Percentiles rank a stretch among this genome's conserved stretches.
These are phyloP conservation scores for Raillietiella orientalis DNA, from an alignment of 2,888 invertebrate species.

Conservation along the genomic window DNA sequence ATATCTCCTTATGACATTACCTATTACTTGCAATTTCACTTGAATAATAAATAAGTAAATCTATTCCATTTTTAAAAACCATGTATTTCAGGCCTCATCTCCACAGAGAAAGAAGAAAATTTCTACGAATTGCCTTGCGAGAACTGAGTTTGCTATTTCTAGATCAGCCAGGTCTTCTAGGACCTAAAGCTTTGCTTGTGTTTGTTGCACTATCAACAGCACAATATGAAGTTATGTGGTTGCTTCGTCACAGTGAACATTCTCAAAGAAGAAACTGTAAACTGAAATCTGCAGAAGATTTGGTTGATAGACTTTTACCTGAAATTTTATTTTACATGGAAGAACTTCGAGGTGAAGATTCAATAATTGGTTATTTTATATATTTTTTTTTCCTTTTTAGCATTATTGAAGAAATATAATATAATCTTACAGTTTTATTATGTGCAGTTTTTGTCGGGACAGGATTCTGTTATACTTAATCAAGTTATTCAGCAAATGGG, in stretches of 20 bases:
- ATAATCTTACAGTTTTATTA: constrained; percentile 92
- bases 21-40: neutral
- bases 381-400: constrained; percentile 10
- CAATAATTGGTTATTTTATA: neutral
- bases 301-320: constrained; percentile 80
- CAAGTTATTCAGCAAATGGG: constrained; percentile 33
- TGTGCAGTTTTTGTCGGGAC: constrained; percentile 82
- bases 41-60: too few species aligned
- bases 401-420: constrained; percentile 69
- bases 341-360: constrained; percentile 38
- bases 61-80: neutral
- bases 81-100: constrained; percentile 26
- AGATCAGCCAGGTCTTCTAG: constrained; percentile 87
- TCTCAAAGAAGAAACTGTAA: constrained; percentile 49
- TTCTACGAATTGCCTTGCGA: constrained; percentile 70
- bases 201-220: constrained; percentile 86
- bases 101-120: constrained; percentile 84
- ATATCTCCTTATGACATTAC: constrained; percentile 3
- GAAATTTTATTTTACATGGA: constrained; percentile 95
- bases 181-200: constrained; percentile 83
- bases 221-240: constrained; percentile 88
- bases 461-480: constrained; percentile 72
- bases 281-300: constrained; percentile 36
- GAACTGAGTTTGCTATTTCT: constrained; percentile 80
- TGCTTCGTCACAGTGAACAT: constrained; percentile 80